phyloP scores from a whole-genome alignment of 2,797 vertebrate genomes.

The Synaphobranchus kaupii region DNA sequence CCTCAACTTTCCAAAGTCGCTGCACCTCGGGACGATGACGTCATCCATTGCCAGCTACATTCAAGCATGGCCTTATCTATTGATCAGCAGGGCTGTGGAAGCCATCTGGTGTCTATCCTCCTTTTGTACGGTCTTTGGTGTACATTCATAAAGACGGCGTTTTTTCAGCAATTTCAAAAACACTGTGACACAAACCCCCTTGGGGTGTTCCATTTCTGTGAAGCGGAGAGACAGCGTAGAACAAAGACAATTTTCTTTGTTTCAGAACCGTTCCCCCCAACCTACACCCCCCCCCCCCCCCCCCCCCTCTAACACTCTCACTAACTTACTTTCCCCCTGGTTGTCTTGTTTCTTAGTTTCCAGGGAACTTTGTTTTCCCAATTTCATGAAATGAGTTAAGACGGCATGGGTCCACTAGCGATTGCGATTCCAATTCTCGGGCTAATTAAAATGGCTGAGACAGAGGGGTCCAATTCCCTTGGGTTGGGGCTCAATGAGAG shows the following conservation, averaged over 20 bases:
- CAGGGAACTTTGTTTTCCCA: conserved; percentile 71
- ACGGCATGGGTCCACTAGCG: conserved; percentile 20
- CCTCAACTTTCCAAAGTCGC: background rate
- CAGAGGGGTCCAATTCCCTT: conserved; percentile 92
- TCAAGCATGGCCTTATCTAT: conserved; percentile 68
- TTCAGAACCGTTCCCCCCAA: conserved; percentile 46
- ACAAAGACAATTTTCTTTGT: conserved; percentile 65
- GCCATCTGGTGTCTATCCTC: conserved; percentile 53
- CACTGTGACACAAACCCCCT: background rate
- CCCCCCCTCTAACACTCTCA: conserved; percentile 47
- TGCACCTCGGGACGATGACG: conserved; percentile 39
- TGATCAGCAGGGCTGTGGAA: conserved; percentile 72
- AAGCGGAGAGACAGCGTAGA: conserved; percentile 50
- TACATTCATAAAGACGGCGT: conserved; percentile 3
- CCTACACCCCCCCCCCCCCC: too few species aligned
- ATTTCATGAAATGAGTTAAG: conserved; percentile 76
- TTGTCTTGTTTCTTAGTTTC: conserved; percentile 8
- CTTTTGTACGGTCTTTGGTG: conserved; percentile 13
- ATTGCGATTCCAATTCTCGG: conserved; percentile 63
- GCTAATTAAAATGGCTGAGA: conserved; percentile 98
- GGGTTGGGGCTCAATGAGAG: conserved; percentile 90
- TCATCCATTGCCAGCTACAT: conserved; percentile 57
- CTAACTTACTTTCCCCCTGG: conserved; percentile 44
- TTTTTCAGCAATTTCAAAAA: background rate
- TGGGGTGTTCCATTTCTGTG: background rate